Conservation (phyloP, 2,888 invertebrate species). For the Drosophila anomalipes region DNA sequence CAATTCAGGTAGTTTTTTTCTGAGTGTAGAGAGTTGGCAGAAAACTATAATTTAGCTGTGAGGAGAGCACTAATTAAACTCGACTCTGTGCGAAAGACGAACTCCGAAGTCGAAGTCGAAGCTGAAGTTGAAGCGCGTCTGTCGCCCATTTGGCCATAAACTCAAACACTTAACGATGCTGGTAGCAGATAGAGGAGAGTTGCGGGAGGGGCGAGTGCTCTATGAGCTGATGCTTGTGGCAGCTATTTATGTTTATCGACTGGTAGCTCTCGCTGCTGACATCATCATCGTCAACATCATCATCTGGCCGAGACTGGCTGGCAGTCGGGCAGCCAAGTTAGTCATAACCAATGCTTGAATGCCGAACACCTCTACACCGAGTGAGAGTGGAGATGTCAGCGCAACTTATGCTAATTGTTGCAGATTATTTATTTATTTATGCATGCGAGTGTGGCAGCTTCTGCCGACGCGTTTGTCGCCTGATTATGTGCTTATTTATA, state of each 20-base stretch:
- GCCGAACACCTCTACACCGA: conserved; percentile 39
- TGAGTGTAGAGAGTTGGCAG: conserved; percentile 36
- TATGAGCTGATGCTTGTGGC: conserved; percentile 19
- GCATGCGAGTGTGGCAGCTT: conserved; percentile 41
- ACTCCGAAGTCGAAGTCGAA: conserved; percentile 7
- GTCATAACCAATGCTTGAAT: conserved; percentile 58
- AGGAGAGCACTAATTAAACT: conserved; percentile 76
- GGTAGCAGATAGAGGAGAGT: neutral
- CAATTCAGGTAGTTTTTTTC: neutral
- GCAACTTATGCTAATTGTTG: conserved; percentile 78
- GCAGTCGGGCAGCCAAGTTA: conserved; percentile 31
- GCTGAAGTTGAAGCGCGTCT: conserved; percentile 47
- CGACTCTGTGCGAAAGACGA: conserved; percentile 26
- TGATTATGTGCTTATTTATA: conserved; percentile 80
- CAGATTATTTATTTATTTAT: conserved; percentile 79
- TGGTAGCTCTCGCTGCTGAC: conserved; percentile 64
- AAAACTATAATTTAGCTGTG: conserved; percentile 80
- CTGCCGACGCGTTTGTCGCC: conserved; percentile 69
- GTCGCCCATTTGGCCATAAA: conserved; percentile 75
- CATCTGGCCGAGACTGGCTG: conserved; percentile 16
- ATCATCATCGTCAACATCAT: conserved; percentile 58
- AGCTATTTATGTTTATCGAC: conserved; percentile 79
- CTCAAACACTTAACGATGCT: conserved; percentile 71
- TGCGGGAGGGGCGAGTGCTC: neutral
- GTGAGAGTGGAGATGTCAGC: conserved; percentile 55